Conservation (phyloP, 2,888 invertebrate species). For the Volucella bombylans region DNA sequence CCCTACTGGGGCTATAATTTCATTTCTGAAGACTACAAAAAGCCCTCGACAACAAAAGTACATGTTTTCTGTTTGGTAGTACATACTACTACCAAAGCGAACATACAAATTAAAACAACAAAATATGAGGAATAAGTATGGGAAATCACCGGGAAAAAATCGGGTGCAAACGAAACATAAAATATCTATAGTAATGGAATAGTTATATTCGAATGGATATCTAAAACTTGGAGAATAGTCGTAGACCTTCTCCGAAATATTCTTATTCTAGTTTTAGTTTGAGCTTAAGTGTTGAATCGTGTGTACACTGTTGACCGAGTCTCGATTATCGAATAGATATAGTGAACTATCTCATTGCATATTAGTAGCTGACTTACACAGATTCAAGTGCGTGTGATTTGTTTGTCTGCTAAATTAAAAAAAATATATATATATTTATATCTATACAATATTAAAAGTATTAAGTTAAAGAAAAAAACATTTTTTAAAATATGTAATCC, state of each 20-base stretch:
- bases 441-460: background rate
- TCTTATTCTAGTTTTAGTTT: conserved; percentile 68
- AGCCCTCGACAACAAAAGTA: conserved; percentile 24
- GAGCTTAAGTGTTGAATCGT: conserved; percentile 68
- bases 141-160: conserved; percentile 47
- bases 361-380: background rate
- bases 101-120: conserved; percentile 41
- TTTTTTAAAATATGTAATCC: background rate
- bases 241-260: conserved; percentile 52
- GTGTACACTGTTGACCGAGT: conserved; percentile 47
- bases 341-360: background rate
- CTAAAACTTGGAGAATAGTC: conserved; percentile 51
- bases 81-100: conserved; percentile 24
- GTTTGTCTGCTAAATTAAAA: background rate
- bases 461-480: background rate
- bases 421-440: background rate
- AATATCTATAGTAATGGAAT: conserved; percentile 36
- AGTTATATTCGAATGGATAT: conserved; percentile 34
- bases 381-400: conserved; percentile 15
- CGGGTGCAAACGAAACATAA: conserved; percentile 49
- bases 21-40: conserved; percentile 21
- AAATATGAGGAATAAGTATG: conserved; percentile 3
- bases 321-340: conserved; percentile 6
- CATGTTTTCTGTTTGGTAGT: background rate
- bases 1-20: conserved; percentile 9